phyloP scores from a whole-genome alignment of 2,888 invertebrate species.

The Cephus nigrinus region DNA sequence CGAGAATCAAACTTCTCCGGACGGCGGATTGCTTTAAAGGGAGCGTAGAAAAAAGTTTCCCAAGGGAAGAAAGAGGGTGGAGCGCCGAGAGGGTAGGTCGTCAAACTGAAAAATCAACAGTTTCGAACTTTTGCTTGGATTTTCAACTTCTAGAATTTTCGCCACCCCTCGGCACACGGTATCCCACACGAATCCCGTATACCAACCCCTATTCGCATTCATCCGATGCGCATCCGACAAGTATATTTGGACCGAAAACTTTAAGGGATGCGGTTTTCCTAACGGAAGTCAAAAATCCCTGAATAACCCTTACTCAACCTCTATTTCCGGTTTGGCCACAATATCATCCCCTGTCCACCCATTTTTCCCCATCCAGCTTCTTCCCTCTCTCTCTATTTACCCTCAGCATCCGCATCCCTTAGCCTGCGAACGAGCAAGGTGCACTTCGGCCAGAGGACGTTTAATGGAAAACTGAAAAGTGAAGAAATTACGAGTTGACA shows the following conservation, averaged over 20 bases:
- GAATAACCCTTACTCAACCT: background rate
- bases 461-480: background rate
- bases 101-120: conserved; percentile 1
- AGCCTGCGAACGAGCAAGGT: background rate
- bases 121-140: background rate
- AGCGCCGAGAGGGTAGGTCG: background rate
- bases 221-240: background rate
- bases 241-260: conserved; percentile 1
- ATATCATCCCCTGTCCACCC: background rate
- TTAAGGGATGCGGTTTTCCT: conserved; percentile 18
- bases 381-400: background rate
- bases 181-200: background rate
- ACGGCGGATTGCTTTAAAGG: background rate
- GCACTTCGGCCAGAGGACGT: background rate
- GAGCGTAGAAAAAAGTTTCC: background rate
- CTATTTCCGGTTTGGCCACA: background rate
- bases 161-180: background rate
- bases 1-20: background rate
- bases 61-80: background rate
- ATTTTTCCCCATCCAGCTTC: background rate
- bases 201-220: background rate
- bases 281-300: background rate
- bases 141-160: background rate
- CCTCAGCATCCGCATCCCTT: background rate
- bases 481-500: too few relatives aligned